Evolutionary conservation across 2,888 invertebrate genomes (phyloP), one percentile per base, ranked within the genome.

Genomic region (Mechanitis messenoides): DNA sequence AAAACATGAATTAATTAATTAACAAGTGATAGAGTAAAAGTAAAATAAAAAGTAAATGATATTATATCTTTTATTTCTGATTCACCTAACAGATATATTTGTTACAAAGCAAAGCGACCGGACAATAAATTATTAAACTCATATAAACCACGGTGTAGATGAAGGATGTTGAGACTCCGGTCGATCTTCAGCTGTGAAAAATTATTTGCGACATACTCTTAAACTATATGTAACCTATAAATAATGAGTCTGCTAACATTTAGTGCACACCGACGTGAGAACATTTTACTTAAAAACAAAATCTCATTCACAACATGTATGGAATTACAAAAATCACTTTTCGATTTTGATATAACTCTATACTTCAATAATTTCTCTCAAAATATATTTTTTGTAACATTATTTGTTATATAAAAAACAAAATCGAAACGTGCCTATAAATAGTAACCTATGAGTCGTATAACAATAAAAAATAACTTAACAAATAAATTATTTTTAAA

Each of bases 371-470:
- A 46, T 20, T 54, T 50, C 33, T 54, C 57, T 38, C 42, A 53
- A 59, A 35, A 50, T 45, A 53, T 55, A 55, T 55, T 42, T 28
- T 33, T 58, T 31, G 20, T 31, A 35, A 35, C 6, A 35, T 5
- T 35, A 35, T 35, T 35, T 35, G 20, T 20, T 20, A 20, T 20
- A 20, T 35, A 35, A 3, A 35, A 35, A 53, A 57, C 46, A 56
- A 38, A n/a, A 33, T 46, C 33, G 42, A 47, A 45, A 35, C 55
- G 58, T 38, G 20, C 38, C 9, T 35, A 66, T 56, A 56, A 61
- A 61, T 55, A 60, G 42, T 66, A 69, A 55, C 61, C 68, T 71
- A 70, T 68, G 69, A 71, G 70, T 71, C 2, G 56, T 56, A 65
- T 63, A 69, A 70, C 68, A 66, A 68, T 59, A 35, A 53, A 65